A percentile compares a stretch with the other conserved stretches of the same genome.
Conservation (phyloP, 2,113 vertebrate species). For the Sialia sialis region DNA sequence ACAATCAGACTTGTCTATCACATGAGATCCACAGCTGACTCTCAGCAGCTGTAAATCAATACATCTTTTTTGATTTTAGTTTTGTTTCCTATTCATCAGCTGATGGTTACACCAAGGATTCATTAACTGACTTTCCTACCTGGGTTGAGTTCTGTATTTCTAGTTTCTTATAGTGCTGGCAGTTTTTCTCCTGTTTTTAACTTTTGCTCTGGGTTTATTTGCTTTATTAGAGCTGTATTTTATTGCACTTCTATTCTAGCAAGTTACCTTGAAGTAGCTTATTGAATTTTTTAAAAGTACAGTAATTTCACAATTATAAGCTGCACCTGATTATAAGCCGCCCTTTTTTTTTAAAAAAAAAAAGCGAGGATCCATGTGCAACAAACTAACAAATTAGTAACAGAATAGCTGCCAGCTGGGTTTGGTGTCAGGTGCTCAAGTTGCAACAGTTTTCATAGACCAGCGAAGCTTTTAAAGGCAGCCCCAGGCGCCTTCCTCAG, state of each 20-base stretch:
- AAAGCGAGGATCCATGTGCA: too few species aligned
- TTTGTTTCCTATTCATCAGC: not conserved
- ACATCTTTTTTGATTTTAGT: not conserved
- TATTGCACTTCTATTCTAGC: not conserved
- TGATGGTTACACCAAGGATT: not conserved
- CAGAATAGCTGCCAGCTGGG: too few species aligned
- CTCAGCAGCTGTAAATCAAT: not conserved
- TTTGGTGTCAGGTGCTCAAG: too few species aligned
- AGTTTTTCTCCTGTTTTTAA: not conserved
- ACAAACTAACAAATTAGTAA: too few species aligned
- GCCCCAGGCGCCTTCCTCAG: too few species aligned
- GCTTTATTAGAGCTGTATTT: not conserved
- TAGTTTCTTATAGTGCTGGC: not conserved
- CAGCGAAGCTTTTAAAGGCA: too few species aligned
- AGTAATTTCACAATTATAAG: too few species aligned
- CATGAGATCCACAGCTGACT: not conserved
- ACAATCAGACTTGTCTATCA: not conserved
- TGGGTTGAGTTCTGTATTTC: not conserved
- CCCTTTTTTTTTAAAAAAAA: too few species aligned
- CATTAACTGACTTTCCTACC: not conserved
- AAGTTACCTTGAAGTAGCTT: not conserved
- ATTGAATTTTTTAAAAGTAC: not conserved
- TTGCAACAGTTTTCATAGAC: too few species aligned
- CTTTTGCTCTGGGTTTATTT: not conserved
- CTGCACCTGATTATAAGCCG: too few species aligned